Evolutionary conservation across 2,888 invertebrate genomes (phyloP).

Genomic region (Diaphora mendica): DNA sequence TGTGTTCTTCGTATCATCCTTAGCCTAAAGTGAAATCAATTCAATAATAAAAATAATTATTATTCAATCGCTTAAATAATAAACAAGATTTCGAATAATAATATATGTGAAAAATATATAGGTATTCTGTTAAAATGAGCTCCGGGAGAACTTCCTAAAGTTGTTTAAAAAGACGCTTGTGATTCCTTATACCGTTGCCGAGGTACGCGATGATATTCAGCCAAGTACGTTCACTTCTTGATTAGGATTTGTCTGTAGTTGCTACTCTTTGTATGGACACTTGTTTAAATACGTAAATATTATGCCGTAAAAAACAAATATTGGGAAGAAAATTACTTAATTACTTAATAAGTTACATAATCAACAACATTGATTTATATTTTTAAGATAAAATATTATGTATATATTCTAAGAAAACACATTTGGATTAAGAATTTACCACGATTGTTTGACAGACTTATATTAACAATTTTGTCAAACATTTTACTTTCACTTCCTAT

Average conservation of each 20-base stretch:
- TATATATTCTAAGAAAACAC: no score
- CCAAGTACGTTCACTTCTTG: conserved; percentile 50
- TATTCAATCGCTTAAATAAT: background rate
- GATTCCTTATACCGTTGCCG: conserved; percentile 24
- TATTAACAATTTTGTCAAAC: no score
- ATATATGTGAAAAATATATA: no score
- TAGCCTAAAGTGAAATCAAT: no score
- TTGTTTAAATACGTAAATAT: background rate
- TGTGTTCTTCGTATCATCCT: no score
- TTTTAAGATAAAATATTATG: no score
- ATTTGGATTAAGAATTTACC: no score
- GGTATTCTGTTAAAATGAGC: background rate
- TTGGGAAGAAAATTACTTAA: no score
- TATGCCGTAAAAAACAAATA: background rate
- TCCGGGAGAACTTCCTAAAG: background rate
- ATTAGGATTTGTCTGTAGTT: conserved; percentile 51
- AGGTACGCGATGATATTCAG: conserved; percentile 23
- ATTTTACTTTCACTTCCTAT: no score
- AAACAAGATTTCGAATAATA: background rate
- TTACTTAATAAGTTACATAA: no score
- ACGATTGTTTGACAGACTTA: no score
- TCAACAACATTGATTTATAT: no score
- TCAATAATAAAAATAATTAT: background rate
- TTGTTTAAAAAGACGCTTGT: conserved; percentile 15
- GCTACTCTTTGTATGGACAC: conserved; percentile 41